Conservation (phyloP, 2,888 invertebrate genomes). For the Meghimatium bilineatum region DNA sequence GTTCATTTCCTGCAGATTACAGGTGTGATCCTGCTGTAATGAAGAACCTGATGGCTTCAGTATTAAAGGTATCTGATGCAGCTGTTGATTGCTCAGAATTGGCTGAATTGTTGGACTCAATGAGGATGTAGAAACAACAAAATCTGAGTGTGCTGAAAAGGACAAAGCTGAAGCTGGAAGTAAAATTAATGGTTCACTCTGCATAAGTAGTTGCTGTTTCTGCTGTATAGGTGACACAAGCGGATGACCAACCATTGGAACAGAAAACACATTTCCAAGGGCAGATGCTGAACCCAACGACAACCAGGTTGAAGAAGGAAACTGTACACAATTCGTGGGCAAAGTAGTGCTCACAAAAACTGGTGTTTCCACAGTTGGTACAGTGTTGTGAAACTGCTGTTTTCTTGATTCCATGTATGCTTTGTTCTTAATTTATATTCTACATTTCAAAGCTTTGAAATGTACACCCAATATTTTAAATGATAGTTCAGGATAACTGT, state of each 20-base stretch:
- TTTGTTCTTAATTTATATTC: background rate
- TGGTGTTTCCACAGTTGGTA: constrained; percentile 7
- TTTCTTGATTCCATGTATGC: constrained; percentile 23
- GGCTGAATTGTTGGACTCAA: constrained; percentile 5
- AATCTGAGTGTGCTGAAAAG: background rate
- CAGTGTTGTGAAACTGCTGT: background rate
- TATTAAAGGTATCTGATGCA: constrained; percentile 22
- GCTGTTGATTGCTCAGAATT: constrained; percentile 3
- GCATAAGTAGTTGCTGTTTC: constrained; percentile 14
- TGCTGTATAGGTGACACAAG: constrained; percentile 12
- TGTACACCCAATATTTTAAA: background rate
- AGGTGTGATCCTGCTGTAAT: background rate
- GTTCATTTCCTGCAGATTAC: background rate
- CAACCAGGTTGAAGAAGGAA: constrained; percentile 12
- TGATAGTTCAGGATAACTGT: background rate
- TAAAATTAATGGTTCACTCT: constrained; percentile 18
- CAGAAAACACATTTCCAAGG: constrained; percentile 8
- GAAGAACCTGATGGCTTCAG: constrained; percentile 16
- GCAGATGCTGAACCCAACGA: constrained; percentile 3
- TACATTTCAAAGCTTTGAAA: background rate
- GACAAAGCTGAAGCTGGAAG: constrained; percentile 29
- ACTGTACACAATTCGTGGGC: constrained; percentile 23
- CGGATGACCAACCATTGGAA: constrained; percentile 17
- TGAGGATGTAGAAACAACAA: constrained; percentile 4
- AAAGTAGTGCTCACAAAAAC: background rate